Evolutionary conservation across 2,797 vertebrate species (phyloP).

Genomic region (Limosa lapponica): DNA sequence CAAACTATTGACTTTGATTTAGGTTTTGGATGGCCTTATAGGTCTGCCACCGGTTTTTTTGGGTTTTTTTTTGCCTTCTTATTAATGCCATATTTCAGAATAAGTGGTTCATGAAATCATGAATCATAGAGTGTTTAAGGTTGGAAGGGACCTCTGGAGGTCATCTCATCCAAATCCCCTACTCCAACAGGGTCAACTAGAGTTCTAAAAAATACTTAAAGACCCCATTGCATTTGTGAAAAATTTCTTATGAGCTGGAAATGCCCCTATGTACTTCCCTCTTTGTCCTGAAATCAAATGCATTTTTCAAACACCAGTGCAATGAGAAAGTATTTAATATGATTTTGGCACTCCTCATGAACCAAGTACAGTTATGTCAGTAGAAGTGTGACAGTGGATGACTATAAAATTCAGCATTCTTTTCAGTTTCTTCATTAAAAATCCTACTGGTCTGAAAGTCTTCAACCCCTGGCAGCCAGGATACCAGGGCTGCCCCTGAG

Average conservation of each 20-base stretch:
- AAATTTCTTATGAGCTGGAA: neutral
- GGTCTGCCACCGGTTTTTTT: fast-evolving
- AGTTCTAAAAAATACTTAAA: neutral
- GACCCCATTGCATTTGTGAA: neutral
- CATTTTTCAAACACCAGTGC: neutral
- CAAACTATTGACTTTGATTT: neutral
- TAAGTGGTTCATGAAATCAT: neutral
- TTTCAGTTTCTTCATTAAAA: neutral
- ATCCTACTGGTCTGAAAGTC: neutral
- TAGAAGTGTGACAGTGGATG: neutral
- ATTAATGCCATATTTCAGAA: neutral
- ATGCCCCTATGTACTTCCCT: neutral
- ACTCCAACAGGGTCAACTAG: neutral
- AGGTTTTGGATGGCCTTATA: neutral
- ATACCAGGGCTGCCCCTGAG: neutral
- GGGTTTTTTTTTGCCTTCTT: neutral
- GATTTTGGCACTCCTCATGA: neutral
- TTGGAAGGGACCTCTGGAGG: neutral
- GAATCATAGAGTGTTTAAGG: neutral
- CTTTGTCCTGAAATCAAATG: neutral
- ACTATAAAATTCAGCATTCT: neutral
- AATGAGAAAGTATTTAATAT: neutral
- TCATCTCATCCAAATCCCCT: neutral
- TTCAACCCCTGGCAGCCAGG: neutral
- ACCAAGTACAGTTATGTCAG: neutral